Evolutionary conservation across 2,888 invertebrate species (phyloP).

Genomic region (Boloria euphrosyne): DNA sequence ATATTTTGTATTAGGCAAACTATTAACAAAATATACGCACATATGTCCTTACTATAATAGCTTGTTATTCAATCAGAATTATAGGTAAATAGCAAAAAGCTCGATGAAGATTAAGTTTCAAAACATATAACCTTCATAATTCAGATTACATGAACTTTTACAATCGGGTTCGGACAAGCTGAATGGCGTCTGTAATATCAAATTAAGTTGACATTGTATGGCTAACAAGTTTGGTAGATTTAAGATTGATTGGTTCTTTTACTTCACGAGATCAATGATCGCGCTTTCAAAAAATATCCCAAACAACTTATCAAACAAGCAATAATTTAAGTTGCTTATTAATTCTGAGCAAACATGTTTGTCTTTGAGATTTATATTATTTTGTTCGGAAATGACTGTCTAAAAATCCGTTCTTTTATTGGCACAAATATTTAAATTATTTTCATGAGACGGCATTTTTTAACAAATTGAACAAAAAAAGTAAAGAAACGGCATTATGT

Average conservation of each 20-base stretch:
- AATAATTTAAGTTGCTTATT: neutral
- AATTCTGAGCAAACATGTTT: no score
- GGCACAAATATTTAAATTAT: no score
- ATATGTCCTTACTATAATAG: no score
- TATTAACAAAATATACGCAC: no score
- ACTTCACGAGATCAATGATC: constrained; percentile 26
- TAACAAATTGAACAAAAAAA: no score
- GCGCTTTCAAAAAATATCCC: constrained; percentile 20
- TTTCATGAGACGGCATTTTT: no score
- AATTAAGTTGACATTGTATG: constrained; percentile 62
- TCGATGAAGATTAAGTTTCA: constrained; percentile 67
- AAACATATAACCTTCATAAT: constrained; percentile 66
- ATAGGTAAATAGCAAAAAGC: constrained; percentile 50
- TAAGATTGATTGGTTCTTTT: constrained; percentile 40
- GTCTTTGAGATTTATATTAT: no score
- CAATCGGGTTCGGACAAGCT: constrained; percentile 54
- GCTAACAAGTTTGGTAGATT: constrained; percentile 53
- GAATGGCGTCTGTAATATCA: constrained; percentile 56
- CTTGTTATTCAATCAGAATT: constrained; percentile 32
- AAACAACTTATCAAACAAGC: constrained; percentile 9
- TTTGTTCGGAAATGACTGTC: no score
- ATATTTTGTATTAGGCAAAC: no score
- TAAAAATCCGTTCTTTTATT: no score
- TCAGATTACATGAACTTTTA: constrained; percentile 73
- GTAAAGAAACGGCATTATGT: no score